Base-by-base conservation (phyloP, 2,113 vertebrate species). In the Hypanus sabinus region DNA sequence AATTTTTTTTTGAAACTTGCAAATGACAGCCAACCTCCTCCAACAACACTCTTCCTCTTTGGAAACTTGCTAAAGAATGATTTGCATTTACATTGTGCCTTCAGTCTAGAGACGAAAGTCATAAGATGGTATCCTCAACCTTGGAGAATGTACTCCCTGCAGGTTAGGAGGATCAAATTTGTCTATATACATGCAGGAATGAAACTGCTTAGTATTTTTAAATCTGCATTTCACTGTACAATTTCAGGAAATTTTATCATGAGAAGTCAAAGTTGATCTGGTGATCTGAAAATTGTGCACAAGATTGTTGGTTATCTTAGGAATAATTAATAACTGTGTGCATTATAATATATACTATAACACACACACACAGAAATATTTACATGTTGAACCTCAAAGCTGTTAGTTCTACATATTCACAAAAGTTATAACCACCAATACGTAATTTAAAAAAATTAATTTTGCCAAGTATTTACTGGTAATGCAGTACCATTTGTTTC, bases 201-300 rank as follows among this genome's bases (percentile, higher is more conserved):
- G 22, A 27, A 79, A 55, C 70, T 65, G 30, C 57, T 73, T 73
- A 73, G 14, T 10, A 91, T 36, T 16, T 24, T 71, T 33, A 27
- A 73, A 71, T 71, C 24, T 93, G 68, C n/a, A 73, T 92, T 92
- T 92, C 46, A 73, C n/a, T 92, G 70, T 71, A 20, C 46, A 70
- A 73, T 90, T 73, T 73, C n/a, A 91, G 38, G 88, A 65, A 33
- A 14, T 70, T 27, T 93, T 9, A 55, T 73, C 46, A 73, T 91
- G 88, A 55, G 38, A 73, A 75, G 90, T 71, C 90, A 93, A 90
- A 92, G 36, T 24, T 92, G 90, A 22, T 92, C n/a, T 85, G 38
- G 55, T 22, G 27, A 14, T 65, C 27, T 5, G 68, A 22, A 93
- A 46, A 46, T 46, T 33, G 62, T 7, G 18, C 4, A 33, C 57